Evolutionary conservation across 2,888 invertebrate genomes (phyloP).

Genomic region (Andrena praecox): DNA sequence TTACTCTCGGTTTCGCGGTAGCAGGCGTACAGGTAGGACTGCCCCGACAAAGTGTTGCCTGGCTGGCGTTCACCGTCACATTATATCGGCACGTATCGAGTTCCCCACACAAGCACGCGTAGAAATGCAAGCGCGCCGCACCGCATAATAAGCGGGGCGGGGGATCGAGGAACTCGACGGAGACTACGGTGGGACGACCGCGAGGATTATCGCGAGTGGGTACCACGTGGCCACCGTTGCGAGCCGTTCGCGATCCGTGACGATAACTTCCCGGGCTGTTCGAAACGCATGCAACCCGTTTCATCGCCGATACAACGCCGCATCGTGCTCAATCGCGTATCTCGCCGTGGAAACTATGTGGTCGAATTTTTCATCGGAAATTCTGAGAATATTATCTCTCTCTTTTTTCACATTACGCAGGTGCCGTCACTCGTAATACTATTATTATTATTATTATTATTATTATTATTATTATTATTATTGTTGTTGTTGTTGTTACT

Average conservation of each 20-base stretch:
- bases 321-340: not conserved
- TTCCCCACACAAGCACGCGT: constrained; percentile 45
- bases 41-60: constrained; percentile 43
- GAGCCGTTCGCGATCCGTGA: constrained; percentile 39
- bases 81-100: constrained; percentile 54
- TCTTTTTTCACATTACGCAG: not conserved
- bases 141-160: constrained; percentile 31
- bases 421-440: not conserved
- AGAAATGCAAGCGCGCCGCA: constrained; percentile 40
- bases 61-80: constrained; percentile 32
- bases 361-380: not conserved
- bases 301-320: constrained; percentile 10
- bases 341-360: not conserved
- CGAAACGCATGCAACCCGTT: constrained; percentile 2
- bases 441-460: no score
- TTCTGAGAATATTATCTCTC: not conserved
- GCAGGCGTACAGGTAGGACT: constrained; percentile 26
- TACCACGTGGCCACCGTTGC: constrained; percentile 36
- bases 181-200: constrained; percentile 7
- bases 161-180: constrained; percentile 21
- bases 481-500: no score
- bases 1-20: constrained; percentile 50
- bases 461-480: no score
- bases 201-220: constrained; percentile 32
- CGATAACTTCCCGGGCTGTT: constrained; percentile 27